phyloP scores from a whole-genome alignment of 2,113 vertebrate species.

The Pholis gunnellus region DNA sequence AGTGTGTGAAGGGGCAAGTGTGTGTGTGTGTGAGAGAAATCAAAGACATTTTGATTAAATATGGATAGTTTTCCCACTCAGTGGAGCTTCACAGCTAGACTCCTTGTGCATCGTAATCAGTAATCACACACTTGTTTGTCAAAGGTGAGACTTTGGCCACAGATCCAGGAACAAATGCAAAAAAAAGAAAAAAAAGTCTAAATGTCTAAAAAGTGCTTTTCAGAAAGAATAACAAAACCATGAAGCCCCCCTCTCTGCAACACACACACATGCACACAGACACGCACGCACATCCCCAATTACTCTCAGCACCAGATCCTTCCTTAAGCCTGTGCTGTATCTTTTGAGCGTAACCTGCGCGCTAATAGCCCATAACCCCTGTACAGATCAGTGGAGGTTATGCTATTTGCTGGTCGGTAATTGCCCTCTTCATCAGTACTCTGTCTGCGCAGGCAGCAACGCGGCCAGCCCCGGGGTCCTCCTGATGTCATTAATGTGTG shows the following conservation, averaged over 20 bases:
- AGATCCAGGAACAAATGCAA: neutral
- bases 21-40: constrained; percentile 58
- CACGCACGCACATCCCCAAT: constrained; percentile 51
- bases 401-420: constrained; percentile 76
- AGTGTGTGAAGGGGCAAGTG: constrained; percentile 47
- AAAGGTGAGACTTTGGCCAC: constrained; percentile 31
- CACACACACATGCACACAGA: constrained; percentile 20
- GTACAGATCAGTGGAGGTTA: constrained; percentile 77
- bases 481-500: constrained; percentile 99
- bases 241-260: neutral
- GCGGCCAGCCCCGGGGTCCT: constrained; percentile 95
- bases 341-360: constrained; percentile 71
- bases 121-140: constrained; percentile 36
- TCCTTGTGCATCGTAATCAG: constrained; percentile 57
- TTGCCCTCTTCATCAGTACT: constrained; percentile 85
- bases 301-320: constrained; percentile 65
- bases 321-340: constrained; percentile 66
- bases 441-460: constrained; percentile 94
- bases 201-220: constrained; percentile 9
- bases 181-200: neutral
- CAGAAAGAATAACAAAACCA: constrained; percentile 21
- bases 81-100: constrained; percentile 80
- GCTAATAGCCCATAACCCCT: constrained; percentile 75
- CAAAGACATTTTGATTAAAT: constrained; percentile 78
- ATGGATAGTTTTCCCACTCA: constrained; percentile 64